Evolutionary conservation across 2,797 vertebrate genomes (phyloP).

Genomic region (Enteromius anoplus): DNA sequence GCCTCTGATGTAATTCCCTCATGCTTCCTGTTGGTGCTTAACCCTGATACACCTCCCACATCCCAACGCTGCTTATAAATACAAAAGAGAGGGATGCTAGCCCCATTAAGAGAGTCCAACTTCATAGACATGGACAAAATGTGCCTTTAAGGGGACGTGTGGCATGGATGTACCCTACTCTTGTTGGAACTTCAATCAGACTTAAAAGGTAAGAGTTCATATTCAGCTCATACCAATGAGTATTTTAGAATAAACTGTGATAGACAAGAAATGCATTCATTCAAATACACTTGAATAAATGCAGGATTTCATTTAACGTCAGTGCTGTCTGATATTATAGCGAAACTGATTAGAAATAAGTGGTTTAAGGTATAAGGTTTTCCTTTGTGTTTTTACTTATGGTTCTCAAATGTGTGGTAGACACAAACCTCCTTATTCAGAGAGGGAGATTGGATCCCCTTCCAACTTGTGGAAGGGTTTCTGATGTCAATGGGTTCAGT

Average conservation of each 20-base stretch:
- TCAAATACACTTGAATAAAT: conserved; percentile 7
- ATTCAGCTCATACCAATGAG: not conserved
- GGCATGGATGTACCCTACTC: not conserved
- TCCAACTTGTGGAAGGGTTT: conserved; percentile 40
- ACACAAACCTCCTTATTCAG: conserved; percentile 52
- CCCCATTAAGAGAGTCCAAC: not conserved
- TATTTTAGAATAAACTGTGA: not conserved
- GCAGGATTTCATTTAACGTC: not conserved
- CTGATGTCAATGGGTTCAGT: conserved; percentile 50
- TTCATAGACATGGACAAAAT: conserved; percentile 9
- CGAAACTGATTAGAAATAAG: not conserved
- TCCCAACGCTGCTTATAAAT: conserved; percentile 46
- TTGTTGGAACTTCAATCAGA: not conserved
- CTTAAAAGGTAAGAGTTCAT: not conserved
- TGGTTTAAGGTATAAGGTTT: not conserved
- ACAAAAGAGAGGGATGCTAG: conserved; percentile 27
- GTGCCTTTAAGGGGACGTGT: not conserved
- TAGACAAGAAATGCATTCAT: not conserved
- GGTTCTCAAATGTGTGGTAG: not conserved
- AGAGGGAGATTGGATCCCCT: conserved; percentile 22
- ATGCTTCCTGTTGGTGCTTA: conserved; percentile 37
- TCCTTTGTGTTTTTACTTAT: not conserved
- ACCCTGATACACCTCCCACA: conserved; percentile 51
- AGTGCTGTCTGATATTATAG: conserved; percentile 6
- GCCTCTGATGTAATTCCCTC: conserved; percentile 30